Evolutionary conservation across 2,113 vertebrate species (phyloP).

Genomic region (Apaloderma vittatum): DNA sequence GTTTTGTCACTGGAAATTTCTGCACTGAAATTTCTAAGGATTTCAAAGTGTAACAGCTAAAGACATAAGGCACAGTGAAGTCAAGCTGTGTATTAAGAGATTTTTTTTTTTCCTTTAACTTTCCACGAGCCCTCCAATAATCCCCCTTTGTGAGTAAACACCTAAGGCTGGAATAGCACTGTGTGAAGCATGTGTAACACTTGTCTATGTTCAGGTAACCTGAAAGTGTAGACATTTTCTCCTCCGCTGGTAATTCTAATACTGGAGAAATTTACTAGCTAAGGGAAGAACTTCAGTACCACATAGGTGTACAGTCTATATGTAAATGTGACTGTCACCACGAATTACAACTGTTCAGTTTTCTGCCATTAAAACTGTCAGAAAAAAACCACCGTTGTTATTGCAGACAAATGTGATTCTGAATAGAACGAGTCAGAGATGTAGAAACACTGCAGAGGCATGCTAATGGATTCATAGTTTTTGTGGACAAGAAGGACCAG

Average conservation of each 20-base stretch:
- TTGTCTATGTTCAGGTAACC: neutral
- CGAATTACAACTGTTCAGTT: neutral
- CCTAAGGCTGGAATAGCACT: neutral
- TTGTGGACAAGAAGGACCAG: neutral
- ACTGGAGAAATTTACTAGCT: neutral
- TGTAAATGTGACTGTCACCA: neutral
- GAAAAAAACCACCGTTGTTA: accelerated
- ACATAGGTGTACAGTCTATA: neutral
- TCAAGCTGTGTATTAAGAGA: neutral
- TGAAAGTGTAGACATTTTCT: neutral
- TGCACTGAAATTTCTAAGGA: neutral
- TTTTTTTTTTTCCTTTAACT: neutral
- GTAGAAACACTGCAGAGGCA: neutral
- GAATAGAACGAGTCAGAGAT: neutral
- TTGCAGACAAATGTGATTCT: neutral
- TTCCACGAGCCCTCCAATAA: neutral
- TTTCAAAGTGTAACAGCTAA: neutral
- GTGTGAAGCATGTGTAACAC: neutral
- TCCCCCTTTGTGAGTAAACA: neutral
- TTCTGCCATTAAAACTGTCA: neutral
- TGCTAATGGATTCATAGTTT: neutral
- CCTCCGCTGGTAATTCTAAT: neutral
- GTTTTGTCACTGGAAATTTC: neutral
- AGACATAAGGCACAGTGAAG: neutral
- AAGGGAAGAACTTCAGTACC: neutral